Base-by-base conservation (phyloP, 1,140 invertebrate genomes). In the Bombus affinis region DNA sequence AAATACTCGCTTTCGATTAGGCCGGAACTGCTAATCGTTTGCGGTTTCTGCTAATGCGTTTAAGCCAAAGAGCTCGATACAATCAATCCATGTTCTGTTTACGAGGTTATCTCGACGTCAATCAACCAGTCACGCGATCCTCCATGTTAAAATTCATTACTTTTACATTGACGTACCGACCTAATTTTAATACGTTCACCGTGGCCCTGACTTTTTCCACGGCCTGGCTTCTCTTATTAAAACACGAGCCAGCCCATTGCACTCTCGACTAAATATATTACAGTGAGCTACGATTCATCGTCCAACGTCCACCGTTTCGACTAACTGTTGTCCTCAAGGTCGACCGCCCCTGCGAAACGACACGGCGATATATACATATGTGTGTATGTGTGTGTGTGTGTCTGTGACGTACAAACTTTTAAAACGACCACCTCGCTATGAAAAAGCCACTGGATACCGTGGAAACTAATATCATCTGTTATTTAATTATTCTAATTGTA, bases 241-340 rank as follows among this genome's bases (percentile, higher is more conserved):
- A 47, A 22, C 15, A 10, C 15, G n/a, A 66, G 35, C 28, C n/a
- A 35, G 25, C 73, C 15, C 10, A 35, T 74, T 82, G 53, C 42
- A 47, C 42, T 32, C 44, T 1, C 62, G n/a, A 57, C 62, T 77
- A 81, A 81, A 84, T 85, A 73, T 76, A 77, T 81, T 75, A 35
- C 28, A 13, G 10, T 44, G 35, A 15, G 12, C 4, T 25, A 66
- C 42, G 78, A 81, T 88, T 88, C 57, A 86, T 86, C 74, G 80
- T 73, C n/a, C 44, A 12, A 15, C 13, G 32, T 25, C 32, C 9
- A n/a, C 13, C 10, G 72, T 28, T 65, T 62, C 37, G 35, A 65
- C 57, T 35, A 37, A 62, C 22, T 66, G 42, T 68, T 42, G 28
- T 42, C 47, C 22, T 37, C 37, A 81, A 88, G 57, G 65, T 74